Conservation (phyloP, 1,140 invertebrate genomes). For the Halictus rubicundus region DNA sequence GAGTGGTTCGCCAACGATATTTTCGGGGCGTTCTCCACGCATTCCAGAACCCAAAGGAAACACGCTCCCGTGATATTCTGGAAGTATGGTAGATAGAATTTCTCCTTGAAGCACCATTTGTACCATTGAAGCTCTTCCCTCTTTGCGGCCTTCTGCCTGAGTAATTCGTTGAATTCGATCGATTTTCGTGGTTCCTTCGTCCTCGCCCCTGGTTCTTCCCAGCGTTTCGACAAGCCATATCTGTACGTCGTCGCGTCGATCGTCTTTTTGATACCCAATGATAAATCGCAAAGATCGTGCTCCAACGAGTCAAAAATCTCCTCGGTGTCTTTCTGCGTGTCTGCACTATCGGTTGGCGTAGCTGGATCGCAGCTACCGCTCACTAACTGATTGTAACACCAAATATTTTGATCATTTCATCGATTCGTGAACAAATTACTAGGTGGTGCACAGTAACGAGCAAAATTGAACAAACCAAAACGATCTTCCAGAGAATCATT, state of each 20-base stretch:
- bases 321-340: not conserved
- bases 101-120: conserved; percentile 59
- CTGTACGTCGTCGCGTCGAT: conserved; percentile 62
- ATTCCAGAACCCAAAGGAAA: conserved; percentile 52
- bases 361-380: not conserved
- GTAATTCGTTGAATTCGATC: conserved; percentile 32
- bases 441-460: too few relatives aligned
- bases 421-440: too few relatives aligned
- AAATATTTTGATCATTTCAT: not conserved
- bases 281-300: conserved; percentile 53
- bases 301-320: conserved; percentile 34
- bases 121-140: conserved; percentile 61
- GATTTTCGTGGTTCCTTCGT: conserved; percentile 31
- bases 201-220: conserved; percentile 7
- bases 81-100: conserved; percentile 61
- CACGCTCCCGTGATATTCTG: conserved; percentile 49
- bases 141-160: conserved; percentile 22
- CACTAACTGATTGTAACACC: conserved; percentile 35
- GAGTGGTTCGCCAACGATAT: not conserved
- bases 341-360: not conserved
- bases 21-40: conserved; percentile 16
- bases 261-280: conserved; percentile 53
- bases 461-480: too few relatives aligned
- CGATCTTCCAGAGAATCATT: too few relatives aligned
- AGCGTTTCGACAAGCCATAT: conserved; percentile 46